These are phyloP conservation scores for Condylostylus longicornis DNA, from an alignment of 1,140 invertebrate species.

Conservation along the genomic window DNA sequence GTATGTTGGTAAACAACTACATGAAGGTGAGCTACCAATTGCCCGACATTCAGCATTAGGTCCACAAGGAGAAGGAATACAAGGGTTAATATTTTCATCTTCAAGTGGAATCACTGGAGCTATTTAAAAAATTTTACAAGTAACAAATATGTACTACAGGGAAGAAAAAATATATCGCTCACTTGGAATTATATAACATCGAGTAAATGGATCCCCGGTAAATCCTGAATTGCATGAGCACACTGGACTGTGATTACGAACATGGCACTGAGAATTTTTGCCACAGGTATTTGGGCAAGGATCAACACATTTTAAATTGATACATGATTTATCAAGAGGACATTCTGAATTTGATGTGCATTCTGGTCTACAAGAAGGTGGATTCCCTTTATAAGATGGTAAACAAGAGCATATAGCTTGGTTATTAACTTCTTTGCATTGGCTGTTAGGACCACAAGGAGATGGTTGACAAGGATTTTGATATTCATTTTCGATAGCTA, in stretches of 20 bases:
- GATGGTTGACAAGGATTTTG: slow-evolving; percentile 43
- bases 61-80: slow-evolving; percentile 61
- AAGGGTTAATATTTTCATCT: slow-evolving; percentile 36
- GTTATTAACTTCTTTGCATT: slow-evolving; percentile 46
- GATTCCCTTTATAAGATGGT: slow-evolving; percentile 57
- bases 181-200: slow-evolving; percentile 40
- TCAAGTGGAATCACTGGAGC: slow-evolving; percentile 36
- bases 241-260: slow-evolving; percentile 44
- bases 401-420: slow-evolving; percentile 55
- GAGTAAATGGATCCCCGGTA: slow-evolving; percentile 47
- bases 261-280: slow-evolving; percentile 40
- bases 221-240: slow-evolving; percentile 44
- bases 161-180: slow-evolving; percentile 39
- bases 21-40: slow-evolving; percentile 36
- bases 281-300: slow-evolving; percentile 56
- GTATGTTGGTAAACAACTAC: slow-evolving; percentile 38
- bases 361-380: slow-evolving; percentile 55
- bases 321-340: slow-evolving; percentile 48
- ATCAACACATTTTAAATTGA: slow-evolving; percentile 51
- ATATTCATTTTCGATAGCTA: slow-evolving; percentile 29
- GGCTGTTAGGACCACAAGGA: slow-evolving; percentile 53
- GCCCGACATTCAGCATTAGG: slow-evolving; percentile 31
- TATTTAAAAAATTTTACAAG: slow-evolving; percentile 34
- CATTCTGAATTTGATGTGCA: slow-evolving; percentile 51
- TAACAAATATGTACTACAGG: slow-evolving; percentile 44